phyloP scores from a whole-genome alignment of 2,797 vertebrate genomes.

The Gallinago stenura region DNA sequence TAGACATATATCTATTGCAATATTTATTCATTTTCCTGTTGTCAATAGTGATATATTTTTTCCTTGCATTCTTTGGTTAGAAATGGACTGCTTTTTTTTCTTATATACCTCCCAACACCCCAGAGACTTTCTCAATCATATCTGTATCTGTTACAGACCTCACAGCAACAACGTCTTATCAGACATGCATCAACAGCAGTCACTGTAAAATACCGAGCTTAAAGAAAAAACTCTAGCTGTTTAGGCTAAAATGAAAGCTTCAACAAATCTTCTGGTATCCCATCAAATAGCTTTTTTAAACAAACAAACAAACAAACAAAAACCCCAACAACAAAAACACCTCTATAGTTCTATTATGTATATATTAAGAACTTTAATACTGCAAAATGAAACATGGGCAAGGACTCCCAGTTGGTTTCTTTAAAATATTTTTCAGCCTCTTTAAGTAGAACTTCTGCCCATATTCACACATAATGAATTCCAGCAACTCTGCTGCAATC shows the following conservation, averaged over 20 bases:
- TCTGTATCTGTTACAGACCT: not conserved
- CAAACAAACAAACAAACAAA: not conserved
- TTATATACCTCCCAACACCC: not conserved
- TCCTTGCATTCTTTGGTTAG: not conserved
- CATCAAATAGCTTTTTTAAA: not conserved
- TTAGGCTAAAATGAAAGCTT: not conserved
- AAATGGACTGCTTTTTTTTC: not conserved
- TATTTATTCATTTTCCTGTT: constrained; percentile 45
- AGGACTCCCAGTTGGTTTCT: not conserved
- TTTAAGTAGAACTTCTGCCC: not conserved
- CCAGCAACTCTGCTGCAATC: not conserved
- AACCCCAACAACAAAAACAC: not conserved
- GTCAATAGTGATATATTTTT: not conserved
- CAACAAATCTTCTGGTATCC: not conserved
- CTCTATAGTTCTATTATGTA: not conserved
- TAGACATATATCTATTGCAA: not conserved
- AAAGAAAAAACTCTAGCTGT: not conserved
- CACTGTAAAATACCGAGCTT: not conserved
- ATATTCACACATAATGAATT: not conserved
- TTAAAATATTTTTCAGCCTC: not conserved
- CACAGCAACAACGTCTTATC: not conserved
- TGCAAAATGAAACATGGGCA: not conserved
- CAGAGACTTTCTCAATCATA: not conserved
- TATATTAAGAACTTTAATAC: not conserved
- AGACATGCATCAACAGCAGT: not conserved